Evolutionary conservation across 2,888 invertebrate genomes (phyloP), one percentile per base, ranked within the genome.

Genomic region (Deroplatys truncata): DNA sequence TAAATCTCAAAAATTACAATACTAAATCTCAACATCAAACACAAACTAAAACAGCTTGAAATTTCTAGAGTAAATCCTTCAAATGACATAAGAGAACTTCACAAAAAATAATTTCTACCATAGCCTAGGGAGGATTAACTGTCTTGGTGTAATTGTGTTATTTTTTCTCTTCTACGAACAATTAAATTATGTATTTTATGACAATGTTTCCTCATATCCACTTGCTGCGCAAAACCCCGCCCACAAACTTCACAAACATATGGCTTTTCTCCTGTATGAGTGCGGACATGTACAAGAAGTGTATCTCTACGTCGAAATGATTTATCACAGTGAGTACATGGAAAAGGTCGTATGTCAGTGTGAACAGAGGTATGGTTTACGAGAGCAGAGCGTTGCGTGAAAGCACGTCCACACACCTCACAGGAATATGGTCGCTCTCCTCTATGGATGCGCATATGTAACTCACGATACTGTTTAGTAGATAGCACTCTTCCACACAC

Each of bases 351-450:
- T 86, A 93, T 93, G 90, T 95, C 93, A 72, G 94, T 93, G 92
- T 96, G 96, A 9, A 95, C 95, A 83, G 95, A 94, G 88, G 94
- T 94, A 92, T 96, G 96, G 28, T 95, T 95, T 92, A 96, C 95
- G 84, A 96, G 92, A 2, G 96, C 95, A 0, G 96, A 96, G 92
- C 95, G 95, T 92, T 96, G 96, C 35, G 86, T 90, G 84, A 90
- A 91, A 82, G 88, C 35, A 85, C 88, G 89, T 13, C 89, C 90
- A 86, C 91, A 91, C 10, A 82, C 28, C 16, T 82, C 43, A 84
- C 91, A 91, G 16, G 89, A 84, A 56, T 87, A 90, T 15, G 91
- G 89, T 20, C 90, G 84, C n/a, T 91, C 90, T 7, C 91, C 91
- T 16, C 82, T 91, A 82, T 91, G 91, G 10, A 90, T 91, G 7